phyloP scores from a whole-genome alignment of 2,113 vertebrate species.

The Silurus glanis region DNA sequence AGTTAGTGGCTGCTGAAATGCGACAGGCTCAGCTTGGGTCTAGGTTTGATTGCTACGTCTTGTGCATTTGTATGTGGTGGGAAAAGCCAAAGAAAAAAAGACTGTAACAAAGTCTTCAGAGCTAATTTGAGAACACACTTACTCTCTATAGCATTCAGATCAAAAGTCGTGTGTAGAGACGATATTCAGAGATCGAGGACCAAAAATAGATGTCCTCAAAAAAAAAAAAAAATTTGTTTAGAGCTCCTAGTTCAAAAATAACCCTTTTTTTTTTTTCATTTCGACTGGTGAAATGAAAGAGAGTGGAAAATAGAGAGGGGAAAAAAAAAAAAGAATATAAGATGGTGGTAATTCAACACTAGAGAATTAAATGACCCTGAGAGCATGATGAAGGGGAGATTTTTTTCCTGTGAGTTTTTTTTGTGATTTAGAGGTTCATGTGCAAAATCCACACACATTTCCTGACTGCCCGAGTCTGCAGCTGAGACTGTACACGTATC shows the following conservation, averaged over 20 bases:
- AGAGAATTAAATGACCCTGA: conserved; percentile 7
- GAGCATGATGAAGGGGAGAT: background rate
- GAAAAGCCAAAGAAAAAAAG: background rate
- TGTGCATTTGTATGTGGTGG: background rate
- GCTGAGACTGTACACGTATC: background rate
- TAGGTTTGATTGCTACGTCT: conserved; percentile 22
- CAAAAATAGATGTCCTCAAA: conserved; percentile 23
- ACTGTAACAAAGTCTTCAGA: background rate
- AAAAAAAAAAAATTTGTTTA: conserved; percentile 1
- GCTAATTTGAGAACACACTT: background rate
- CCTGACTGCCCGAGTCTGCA: background rate
- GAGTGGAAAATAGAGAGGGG: too few species aligned
- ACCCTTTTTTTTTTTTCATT: background rate
- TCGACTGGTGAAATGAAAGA: background rate
- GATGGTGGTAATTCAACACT: background rate
- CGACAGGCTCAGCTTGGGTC: conserved; percentile 1
- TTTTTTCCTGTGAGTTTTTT: background rate
- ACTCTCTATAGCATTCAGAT: conserved; percentile 1
- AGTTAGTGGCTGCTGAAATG: conserved; percentile 26
- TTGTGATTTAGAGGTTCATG: background rate
- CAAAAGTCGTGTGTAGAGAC: background rate
- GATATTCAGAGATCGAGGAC: conserved; percentile 6
- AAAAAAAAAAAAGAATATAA: background rate
- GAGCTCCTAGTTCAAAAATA: background rate
- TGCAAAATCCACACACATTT: background rate